Percentiles rank a stretch among this genome's conserved stretches.
Conservation (phyloP, 2,888 invertebrate genomes). For the Oscheius onirici region DNA sequence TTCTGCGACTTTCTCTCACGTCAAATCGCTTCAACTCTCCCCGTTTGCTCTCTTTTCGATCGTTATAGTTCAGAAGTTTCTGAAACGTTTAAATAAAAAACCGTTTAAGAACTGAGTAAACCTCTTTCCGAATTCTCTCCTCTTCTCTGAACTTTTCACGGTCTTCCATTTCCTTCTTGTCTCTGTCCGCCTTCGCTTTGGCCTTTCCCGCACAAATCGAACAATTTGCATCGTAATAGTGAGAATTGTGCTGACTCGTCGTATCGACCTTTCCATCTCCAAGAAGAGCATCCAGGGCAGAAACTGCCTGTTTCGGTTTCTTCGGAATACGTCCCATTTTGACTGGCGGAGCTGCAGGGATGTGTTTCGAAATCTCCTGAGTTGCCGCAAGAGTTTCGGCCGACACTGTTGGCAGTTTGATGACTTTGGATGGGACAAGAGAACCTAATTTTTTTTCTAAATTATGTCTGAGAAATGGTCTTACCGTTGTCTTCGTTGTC, state of each 20-base stretch:
- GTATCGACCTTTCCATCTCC: slow-evolving; percentile 55
- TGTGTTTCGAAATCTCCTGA: slow-evolving; percentile 11
- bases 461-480: background rate
- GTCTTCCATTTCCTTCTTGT: slow-evolving; percentile 31
- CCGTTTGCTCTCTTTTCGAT: background rate
- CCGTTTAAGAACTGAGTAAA: background rate
- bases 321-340: slow-evolving; percentile 15
- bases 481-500: background rate
- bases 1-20: background rate
- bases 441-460: background rate
- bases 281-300: slow-evolving; percentile 53
- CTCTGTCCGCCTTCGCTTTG: slow-evolving; percentile 31
- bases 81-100: background rate
- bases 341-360: background rate
- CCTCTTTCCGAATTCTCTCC: slow-evolving; percentile 29
- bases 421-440: background rate
- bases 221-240: slow-evolving; percentile 59
- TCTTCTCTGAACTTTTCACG: slow-evolving; percentile 31
- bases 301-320: slow-evolving; percentile 23
- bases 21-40: background rate
- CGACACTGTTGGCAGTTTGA: background rate
- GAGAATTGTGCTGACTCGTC: slow-evolving; percentile 49
- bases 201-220: slow-evolving; percentile 45
- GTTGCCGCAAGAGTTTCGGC: background rate
- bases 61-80: too few relatives aligned